phyloP scores from a whole-genome alignment of 2,888 invertebrate species.

The Archips crataeganus region DNA sequence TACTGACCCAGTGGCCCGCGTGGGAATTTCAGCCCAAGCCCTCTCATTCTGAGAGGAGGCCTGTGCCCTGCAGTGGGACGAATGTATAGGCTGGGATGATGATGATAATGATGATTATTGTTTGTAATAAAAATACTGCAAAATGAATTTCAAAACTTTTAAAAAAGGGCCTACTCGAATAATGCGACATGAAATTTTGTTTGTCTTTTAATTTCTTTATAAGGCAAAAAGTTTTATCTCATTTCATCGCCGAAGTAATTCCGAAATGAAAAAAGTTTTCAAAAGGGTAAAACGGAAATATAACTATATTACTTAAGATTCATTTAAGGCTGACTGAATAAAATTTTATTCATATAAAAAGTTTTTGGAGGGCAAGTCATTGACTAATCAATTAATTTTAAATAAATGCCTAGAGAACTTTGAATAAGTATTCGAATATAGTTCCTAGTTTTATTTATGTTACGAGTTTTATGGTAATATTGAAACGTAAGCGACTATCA shows the following conservation, averaged over 20 bases:
- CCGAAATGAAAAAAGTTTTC: conserved; percentile 56
- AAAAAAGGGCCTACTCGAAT: conserved; percentile 45
- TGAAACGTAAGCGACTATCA: background rate
- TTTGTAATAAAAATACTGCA: background rate
- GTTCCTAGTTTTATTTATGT: too few species aligned
- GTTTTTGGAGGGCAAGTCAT: conserved; percentile 4
- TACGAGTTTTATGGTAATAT: background rate
- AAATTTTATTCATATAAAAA: conserved; percentile 16
- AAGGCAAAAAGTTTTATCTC: conserved; percentile 50
- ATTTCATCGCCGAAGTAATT: conserved; percentile 51
- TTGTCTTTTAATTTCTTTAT: conserved; percentile 57
- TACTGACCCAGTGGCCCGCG: too few species aligned
- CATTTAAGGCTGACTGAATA: conserved; percentile 12
- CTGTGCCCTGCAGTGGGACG: too few species aligned
- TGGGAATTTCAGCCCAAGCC: too few species aligned
- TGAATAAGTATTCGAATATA: background rate
- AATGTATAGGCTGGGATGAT: too few species aligned
- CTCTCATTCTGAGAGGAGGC: too few species aligned
- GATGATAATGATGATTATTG: too few species aligned
- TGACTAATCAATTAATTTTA: conserved; percentile 9
- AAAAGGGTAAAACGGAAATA: conserved; percentile 42
- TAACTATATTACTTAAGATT: conserved; percentile 17
- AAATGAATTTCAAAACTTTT: conserved; percentile 1
- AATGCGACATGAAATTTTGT: conserved; percentile 49
- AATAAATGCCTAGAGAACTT: background rate